Evolutionary conservation across 2,797 vertebrate genomes (phyloP).

Genomic region (Sphenopsis melanotis): DNA sequence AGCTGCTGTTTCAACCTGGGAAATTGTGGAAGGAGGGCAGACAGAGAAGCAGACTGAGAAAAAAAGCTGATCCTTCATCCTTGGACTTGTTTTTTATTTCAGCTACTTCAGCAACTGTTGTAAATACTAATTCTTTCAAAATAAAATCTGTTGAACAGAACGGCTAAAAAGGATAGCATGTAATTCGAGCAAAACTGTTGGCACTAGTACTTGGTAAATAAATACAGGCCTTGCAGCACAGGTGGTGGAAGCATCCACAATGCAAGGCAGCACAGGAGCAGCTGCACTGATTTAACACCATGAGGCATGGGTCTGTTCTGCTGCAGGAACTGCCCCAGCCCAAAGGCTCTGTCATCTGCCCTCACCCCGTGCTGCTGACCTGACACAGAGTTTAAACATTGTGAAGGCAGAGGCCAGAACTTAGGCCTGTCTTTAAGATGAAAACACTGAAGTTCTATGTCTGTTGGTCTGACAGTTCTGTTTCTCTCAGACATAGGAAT

Average conservation of each 20-base stretch:
- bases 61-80: constrained; percentile 1
- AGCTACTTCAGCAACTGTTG: not conserved
- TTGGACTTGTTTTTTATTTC: not conserved
- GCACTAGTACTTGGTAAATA: not conserved
- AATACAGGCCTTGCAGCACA: not conserved
- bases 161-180: not conserved
- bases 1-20: constrained; percentile 86
- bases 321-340: not conserved
- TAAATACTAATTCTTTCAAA: not conserved
- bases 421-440: not conserved
- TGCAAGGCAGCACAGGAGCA: accelerated
- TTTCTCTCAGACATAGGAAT: accelerated
- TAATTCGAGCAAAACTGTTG: not conserved
- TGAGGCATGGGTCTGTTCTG: accelerated
- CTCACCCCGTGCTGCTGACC: accelerated
- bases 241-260: not conserved
- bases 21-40: constrained; percentile 64
- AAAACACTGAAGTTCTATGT: not conserved
- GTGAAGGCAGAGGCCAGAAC: not conserved
- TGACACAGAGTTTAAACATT: not conserved
- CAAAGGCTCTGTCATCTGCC: accelerated
- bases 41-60: not conserved
- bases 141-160: not conserved
- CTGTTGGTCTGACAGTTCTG: accelerated
- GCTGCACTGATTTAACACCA: not conserved